These are phyloP conservation scores for Gallirallus australis DNA, from an alignment of 2,797 vertebrate genomes.

Conservation along the genomic window DNA sequence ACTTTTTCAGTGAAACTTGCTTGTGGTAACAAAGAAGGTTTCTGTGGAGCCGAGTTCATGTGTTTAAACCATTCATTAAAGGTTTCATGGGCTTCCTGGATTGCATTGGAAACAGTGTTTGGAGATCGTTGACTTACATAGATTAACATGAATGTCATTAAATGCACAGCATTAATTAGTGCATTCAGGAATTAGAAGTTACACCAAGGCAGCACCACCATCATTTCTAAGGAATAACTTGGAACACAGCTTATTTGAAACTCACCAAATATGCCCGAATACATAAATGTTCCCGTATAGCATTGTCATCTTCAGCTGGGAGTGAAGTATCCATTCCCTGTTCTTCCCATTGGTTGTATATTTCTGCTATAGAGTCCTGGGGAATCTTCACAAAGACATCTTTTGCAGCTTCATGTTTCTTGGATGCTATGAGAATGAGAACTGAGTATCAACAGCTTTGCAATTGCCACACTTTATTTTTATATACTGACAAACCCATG, in stretches of 20 bases:
- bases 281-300: conserved; percentile 94
- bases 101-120: conserved; percentile 6
- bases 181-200: neutral
- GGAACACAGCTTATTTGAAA: neutral
- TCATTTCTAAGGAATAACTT: neutral
- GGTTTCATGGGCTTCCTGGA: conserved; percentile 90
- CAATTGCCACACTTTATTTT: neutral
- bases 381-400: conserved; percentile 95
- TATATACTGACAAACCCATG: neutral
- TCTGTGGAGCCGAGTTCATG: conserved; percentile 91
- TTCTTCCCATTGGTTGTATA: conserved; percentile 92
- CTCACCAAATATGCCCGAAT: conserved; percentile 95
- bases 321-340: conserved; percentile 85
- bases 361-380: conserved; percentile 93
- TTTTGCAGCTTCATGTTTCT: conserved; percentile 96
- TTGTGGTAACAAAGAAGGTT: conserved; percentile 85
- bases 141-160: neutral
- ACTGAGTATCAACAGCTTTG: conserved; percentile 11
- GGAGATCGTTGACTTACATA: neutral
- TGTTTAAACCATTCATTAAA: conserved; percentile 98
- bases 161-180: neutral
- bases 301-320: conserved; percentile 93
- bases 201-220: neutral
- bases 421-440: conserved; percentile 82
- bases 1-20: conserved; percentile 94